Conservation (phyloP, 1,140 invertebrate genomes). For the Centruroides vittatus region DNA sequence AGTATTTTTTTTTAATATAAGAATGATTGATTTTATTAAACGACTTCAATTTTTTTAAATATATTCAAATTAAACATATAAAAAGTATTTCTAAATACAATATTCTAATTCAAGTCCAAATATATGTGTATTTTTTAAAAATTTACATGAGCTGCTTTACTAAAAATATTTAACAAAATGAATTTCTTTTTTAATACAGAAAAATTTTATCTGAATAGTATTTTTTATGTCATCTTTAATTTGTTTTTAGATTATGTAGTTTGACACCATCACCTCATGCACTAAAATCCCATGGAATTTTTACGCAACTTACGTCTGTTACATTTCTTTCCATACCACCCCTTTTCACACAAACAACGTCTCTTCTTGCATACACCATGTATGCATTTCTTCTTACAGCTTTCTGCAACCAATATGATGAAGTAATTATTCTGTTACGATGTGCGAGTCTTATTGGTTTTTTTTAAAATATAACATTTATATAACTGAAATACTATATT, state of each 20-base stretch:
- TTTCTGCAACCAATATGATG: conserved; percentile 5
- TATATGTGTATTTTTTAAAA: no score
- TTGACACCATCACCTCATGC: neutral
- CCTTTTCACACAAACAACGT: conserved; percentile 10
- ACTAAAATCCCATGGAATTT: neutral
- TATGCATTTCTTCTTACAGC: conserved; percentile 8
- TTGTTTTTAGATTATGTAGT: neutral
- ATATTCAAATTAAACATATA: no score
- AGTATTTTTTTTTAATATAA: no score
- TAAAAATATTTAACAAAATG: no score
- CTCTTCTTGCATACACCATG: conserved; percentile 4
- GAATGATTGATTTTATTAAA: no score
- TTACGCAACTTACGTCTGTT: conserved; percentile 5
- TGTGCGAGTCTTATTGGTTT: neutral
- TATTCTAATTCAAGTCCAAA: no score
- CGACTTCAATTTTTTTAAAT: no score
- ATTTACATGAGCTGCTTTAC: no score
- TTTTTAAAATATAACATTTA: neutral
- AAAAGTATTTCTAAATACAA: no score
- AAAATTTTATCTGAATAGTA: neutral
- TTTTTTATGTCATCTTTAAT: neutral
- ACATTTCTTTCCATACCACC: conserved; percentile 11
- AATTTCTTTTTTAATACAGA: no score
- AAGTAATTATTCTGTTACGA: neutral
- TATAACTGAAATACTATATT: neutral